A percentile compares a stretch with the other conserved stretches of the same genome.
Conservation (phyloP, 1,140 invertebrate genomes). For the Apis laboriosa region DNA sequence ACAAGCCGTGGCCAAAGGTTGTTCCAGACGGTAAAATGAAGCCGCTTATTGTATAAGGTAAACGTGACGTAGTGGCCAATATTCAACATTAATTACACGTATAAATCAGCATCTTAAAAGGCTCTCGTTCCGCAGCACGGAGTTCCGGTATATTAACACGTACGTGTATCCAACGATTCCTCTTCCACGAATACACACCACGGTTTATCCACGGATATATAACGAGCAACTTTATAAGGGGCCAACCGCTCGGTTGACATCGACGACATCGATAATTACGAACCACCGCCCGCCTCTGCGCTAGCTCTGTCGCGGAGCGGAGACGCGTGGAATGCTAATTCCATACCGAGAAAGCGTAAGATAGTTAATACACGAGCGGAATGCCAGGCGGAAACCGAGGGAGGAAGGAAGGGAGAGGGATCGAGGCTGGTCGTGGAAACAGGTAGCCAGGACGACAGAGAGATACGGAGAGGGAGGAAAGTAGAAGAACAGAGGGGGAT, state of each 20-base stretch:
- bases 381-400: constrained; percentile 48
- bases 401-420: neutral
- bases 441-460: neutral
- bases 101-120: constrained; percentile 38
- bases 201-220: constrained; percentile 20
- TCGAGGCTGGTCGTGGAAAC: neutral
- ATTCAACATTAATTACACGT: constrained; percentile 36
- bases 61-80: constrained; percentile 41
- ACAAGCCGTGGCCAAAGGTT: neutral
- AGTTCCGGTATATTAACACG: constrained; percentile 6
- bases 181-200: constrained; percentile 18
- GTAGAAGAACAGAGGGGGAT: neutral
- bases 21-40: constrained; percentile 2
- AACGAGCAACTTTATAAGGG: constrained; percentile 49
- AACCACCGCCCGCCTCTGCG: constrained; percentile 27
- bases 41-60: constrained; percentile 14
- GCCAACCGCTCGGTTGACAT: constrained; percentile 62
- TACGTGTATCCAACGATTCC: constrained; percentile 20
- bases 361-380: constrained; percentile 46
- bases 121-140: neutral
- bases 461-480: neutral
- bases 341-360: constrained; percentile 51
- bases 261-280: constrained; percentile 68
- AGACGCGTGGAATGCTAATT: constrained; percentile 72
- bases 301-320: constrained; percentile 28